Percentiles rank a stretch among this genome's conserved stretches.
Evolutionary conservation across 2,888 invertebrate genomes (phyloP).

Genomic region (Athalia rosae): DNA sequence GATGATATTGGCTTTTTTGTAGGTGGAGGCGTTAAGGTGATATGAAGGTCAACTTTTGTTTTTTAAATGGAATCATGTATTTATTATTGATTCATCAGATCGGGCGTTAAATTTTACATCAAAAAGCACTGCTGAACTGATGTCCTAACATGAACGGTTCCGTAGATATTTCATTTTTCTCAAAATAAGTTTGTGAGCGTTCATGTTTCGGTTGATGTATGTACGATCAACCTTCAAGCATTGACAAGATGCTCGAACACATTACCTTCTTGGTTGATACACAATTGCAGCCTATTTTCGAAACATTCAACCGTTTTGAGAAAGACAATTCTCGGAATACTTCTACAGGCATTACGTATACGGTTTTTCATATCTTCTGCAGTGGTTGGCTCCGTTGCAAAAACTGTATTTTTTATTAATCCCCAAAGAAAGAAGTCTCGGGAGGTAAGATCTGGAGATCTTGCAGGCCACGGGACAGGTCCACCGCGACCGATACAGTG

Average conservation of each 20-base stretch:
- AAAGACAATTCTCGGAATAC: background rate
- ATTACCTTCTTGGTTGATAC: conserved; percentile 41
- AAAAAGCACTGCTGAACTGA: background rate
- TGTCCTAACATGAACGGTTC: conserved; percentile 7
- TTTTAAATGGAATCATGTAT: no score
- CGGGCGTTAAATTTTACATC: conserved; percentile 19
- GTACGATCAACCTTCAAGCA: background rate
- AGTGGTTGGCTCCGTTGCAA: conserved; percentile 48
- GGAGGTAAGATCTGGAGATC: conserved; percentile 52
- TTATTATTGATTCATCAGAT: no score
- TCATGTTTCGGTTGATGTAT: no score
- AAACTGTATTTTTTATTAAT: conserved; percentile 49
- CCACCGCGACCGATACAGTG: conserved; percentile 55
- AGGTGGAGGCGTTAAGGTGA: no score
- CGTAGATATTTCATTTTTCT: no score
- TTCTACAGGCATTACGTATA: conserved; percentile 37
- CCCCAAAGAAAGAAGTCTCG: conserved; percentile 51
- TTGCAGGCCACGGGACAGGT: conserved; percentile 51
- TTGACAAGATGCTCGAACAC: conserved; percentile 34
- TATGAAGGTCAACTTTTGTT: no score
- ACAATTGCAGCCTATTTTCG: conserved; percentile 44
- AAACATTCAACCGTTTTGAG: no score
- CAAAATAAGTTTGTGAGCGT: no score
- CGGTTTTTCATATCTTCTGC: conserved; percentile 49
- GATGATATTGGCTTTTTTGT: no score